Evolutionary conservation across 1,140 invertebrate species (phyloP), one percentile per base, ranked within the genome.

Genomic region (Brachionus rotundiformis): DNA sequence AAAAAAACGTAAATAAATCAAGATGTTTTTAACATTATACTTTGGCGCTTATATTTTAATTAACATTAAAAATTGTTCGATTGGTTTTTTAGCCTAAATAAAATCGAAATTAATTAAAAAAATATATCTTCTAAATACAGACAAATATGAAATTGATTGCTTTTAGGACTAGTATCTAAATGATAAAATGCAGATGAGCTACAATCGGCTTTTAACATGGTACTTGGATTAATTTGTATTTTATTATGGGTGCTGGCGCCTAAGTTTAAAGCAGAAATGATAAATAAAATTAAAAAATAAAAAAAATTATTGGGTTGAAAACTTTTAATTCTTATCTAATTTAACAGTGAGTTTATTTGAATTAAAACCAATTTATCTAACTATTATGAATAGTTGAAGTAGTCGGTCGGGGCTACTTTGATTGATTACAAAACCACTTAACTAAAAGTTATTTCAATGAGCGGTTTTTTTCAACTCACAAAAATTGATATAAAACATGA

Each of bases 341-440:
- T 39, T 39, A 10, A 11, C 36, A 11, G 7, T 6, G 13, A 39
- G 7, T 39, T 25, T 19, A 54, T 54, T 54, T 54, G 47, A 54
- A 54, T 54, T 54, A 54, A 54, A 54, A 54, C 47, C 23, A 54
- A 54, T 54, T 54, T 54, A 54, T 54, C 47, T 54, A 54, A 19
- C 19, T 54, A 54, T 19, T 54, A 54, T 54, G 47, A 54, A 54
- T 54, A 54, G n/a, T 54, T 54, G 47, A 54, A 54, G 47, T 54
- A 19, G 47, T 54, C 47, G 47, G 47, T 8, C 8, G 47, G 19
- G 47, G n/a, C 47, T 54, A 25, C 47, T 54, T 54, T 54, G 47
- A 54, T 54, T 54, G 47, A 54, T 54, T 54, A 54, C 47, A 54
- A 54, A 54, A 54, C 47, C 23, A 54, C 47, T 54, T 54, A 54